phyloP scores from a whole-genome alignment of 1,140 invertebrate species.

The Zaprionus africanus region DNA sequence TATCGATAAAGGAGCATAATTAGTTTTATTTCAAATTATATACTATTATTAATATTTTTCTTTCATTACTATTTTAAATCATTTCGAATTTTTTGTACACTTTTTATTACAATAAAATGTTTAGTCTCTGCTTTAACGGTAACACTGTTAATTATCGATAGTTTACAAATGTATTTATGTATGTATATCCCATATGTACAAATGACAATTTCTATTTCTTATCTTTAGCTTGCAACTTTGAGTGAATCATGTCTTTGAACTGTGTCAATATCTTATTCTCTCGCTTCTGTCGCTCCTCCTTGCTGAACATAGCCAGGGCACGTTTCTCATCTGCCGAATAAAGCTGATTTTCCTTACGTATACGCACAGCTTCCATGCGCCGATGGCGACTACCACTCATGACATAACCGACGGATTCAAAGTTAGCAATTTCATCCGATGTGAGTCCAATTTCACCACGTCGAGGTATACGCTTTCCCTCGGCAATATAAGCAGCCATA shows the following conservation, averaged over 20 bases:
- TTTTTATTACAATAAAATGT: not conserved
- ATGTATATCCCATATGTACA: not conserved
- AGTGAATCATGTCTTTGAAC: conserved; percentile 95
- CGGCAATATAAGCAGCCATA: conserved; percentile 99
- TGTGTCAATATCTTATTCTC: conserved; percentile 98
- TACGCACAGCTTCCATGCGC: conserved; percentile 99
- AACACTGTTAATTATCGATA: not conserved
- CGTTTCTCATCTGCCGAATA: conserved; percentile 99
- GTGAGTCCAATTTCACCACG: conserved; percentile 99
- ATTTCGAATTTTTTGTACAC: not conserved
- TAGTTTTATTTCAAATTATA: not conserved
- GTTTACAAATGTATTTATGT: conserved; percentile 7
- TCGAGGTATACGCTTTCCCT: conserved; percentile 98
- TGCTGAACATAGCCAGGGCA: conserved; percentile 98
- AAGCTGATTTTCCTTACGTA: conserved; percentile 99
- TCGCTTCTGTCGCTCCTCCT: conserved; percentile 97
- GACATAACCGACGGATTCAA: conserved; percentile 97
- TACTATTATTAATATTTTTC: not conserved
- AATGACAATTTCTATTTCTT: conserved; percentile 65
- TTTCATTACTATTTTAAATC: not conserved
- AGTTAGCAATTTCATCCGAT: conserved; percentile 96
- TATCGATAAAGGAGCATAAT: not conserved
- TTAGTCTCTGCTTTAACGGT: not conserved
- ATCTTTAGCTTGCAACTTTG: conserved; percentile 86
- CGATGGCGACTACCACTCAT: conserved; percentile 99